Percentiles rank a stretch among this genome's conserved stretches.
Evolutionary conservation across 1,140 invertebrate species (phyloP).

Genomic region (Drosophila lini): DNA sequence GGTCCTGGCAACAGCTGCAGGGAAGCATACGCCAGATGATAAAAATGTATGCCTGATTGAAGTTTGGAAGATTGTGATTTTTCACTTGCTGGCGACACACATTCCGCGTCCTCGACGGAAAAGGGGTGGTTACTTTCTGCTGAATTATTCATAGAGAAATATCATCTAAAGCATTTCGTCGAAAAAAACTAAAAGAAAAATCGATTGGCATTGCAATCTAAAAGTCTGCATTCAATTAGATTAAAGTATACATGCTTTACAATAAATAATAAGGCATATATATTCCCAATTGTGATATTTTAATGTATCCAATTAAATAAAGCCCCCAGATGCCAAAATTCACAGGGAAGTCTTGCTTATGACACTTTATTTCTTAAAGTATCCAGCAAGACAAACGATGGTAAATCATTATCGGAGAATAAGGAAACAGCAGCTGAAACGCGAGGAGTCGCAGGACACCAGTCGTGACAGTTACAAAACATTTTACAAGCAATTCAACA

Average conservation of each 20-base stretch:
- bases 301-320: background rate
- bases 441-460: conserved; percentile 30
- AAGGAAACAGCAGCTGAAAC: conserved; percentile 31
- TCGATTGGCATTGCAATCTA: background rate
- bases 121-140: conserved; percentile 29
- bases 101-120: background rate
- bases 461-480: conserved; percentile 75
- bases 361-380: conserved; percentile 47
- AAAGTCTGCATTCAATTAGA: background rate
- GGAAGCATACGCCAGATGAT: conserved; percentile 61
- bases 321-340: background rate
- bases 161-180: conserved; percentile 21
- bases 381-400: conserved; percentile 54
- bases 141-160: conserved; percentile 62
- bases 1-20: conserved; percentile 29
- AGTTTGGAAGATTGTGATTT: conserved; percentile 59
- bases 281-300: background rate
- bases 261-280: no score
- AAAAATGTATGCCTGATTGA: conserved; percentile 80
- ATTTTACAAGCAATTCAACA: conserved; percentile 79
- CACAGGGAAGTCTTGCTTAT: background rate
- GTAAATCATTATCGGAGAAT: conserved; percentile 68
- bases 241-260: background rate
- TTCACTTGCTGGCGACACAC: conserved; percentile 32
- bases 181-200: background rate